phyloP scores from a whole-genome alignment of 2,888 invertebrate genomes.

The Uloborus plumipes region DNA sequence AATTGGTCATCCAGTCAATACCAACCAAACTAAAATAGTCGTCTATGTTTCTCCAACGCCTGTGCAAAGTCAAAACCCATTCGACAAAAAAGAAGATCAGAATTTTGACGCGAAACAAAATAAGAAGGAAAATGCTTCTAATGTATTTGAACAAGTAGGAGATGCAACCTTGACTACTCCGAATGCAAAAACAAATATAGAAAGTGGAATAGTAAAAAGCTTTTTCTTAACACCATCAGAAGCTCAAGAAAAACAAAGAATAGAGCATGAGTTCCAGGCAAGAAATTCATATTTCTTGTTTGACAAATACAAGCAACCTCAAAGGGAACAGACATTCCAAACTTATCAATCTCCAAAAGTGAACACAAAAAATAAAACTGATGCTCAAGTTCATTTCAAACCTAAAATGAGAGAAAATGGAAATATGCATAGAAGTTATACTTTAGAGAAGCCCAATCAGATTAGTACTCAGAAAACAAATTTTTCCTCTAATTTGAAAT shows the following conservation, averaged over 20 bases:
- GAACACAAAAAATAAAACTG: neutral
- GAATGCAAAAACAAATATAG: too few relatives aligned
- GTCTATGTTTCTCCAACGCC: neutral
- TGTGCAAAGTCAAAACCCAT: neutral
- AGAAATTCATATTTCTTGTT: constrained; percentile 13
- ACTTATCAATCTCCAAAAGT: constrained; percentile 11
- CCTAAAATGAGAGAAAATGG: neutral
- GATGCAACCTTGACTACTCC: too few relatives aligned
- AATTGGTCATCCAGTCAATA: neutral
- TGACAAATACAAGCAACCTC: constrained; percentile 20
- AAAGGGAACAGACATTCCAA: constrained; percentile 8
- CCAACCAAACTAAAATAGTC: neutral
- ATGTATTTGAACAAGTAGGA: neutral
- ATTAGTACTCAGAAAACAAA: neutral
- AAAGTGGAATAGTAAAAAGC: neutral
- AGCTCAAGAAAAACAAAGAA: constrained; percentile 3
- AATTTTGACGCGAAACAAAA: neutral
- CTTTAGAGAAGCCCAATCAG: constrained; percentile 7
- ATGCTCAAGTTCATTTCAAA: neutral
- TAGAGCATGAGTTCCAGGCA: constrained; percentile 18
- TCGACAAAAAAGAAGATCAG: too few relatives aligned
- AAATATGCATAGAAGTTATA: neutral
- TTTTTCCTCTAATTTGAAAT: too few relatives aligned
- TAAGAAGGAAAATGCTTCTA: neutral
- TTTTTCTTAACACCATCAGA: constrained; percentile 25